These are phyloP conservation scores for Tetanocera ferruginea DNA, from an alignment of 2,888 invertebrate genomes.

Conservation along the genomic window DNA sequence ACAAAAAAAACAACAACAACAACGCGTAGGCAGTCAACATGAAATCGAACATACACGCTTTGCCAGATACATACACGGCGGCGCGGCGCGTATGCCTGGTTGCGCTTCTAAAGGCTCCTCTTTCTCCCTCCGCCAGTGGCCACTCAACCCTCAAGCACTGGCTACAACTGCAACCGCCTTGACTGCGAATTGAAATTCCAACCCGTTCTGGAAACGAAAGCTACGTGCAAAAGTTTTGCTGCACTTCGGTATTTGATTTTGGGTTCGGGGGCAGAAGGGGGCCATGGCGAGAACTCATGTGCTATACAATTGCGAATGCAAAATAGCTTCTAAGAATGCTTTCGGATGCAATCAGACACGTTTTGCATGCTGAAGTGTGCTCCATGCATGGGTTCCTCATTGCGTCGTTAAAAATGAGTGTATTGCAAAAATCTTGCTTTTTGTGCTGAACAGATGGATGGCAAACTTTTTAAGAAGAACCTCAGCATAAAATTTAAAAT, in stretches of 20 bases:
- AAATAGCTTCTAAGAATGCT: conserved; percentile 25
- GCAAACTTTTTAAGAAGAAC: not conserved
- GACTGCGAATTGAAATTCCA: conserved; percentile 31
- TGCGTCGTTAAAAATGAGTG: conserved; percentile 12
- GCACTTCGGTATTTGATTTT: conserved; percentile 15
- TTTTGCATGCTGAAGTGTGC: conserved; percentile 10
- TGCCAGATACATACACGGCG: conserved; percentile 15
- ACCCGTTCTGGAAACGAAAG: conserved; percentile 30
- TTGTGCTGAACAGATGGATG: not conserved
- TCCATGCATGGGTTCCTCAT: not conserved
- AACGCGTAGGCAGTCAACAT: not conserved
- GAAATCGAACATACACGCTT: conserved; percentile 20
- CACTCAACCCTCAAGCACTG: not conserved
- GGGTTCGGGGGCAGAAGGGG: not conserved
- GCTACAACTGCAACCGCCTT: not conserved
- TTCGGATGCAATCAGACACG: conserved; percentile 35
- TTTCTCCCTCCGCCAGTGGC: not conserved
- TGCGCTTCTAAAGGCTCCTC: not conserved
- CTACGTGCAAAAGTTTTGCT: conserved; percentile 32
- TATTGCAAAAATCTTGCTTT: not conserved
- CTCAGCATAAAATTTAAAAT: not conserved
- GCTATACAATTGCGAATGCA: conserved; percentile 2
- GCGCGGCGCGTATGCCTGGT: not conserved
- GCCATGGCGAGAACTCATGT: not conserved
- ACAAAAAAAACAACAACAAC: conserved; percentile 7